Percentiles rank a stretch among this genome's conserved stretches.
Evolutionary conservation across 2,797 vertebrate genomes (phyloP).

Genomic region (Phaenicophaeus curvirostris): DNA sequence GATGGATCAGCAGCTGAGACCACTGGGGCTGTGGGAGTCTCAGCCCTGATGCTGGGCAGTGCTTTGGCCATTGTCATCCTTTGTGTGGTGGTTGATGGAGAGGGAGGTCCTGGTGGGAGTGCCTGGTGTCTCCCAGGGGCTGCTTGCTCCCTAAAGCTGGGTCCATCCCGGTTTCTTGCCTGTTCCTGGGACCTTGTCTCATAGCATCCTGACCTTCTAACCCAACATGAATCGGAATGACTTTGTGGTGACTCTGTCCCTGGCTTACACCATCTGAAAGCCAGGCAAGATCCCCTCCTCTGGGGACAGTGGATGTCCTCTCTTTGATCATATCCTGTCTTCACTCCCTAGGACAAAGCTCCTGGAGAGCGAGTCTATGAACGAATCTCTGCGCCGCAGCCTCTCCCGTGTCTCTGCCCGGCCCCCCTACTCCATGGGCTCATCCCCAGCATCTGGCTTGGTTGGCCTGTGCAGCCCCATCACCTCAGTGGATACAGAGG

Average conservation of each 20-base stretch:
- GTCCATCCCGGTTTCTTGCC: neutral
- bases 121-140: neutral
- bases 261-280: neutral
- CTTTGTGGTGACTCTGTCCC: neutral
- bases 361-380: conserved; percentile 95
- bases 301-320: no score
- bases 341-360: conserved; percentile 85
- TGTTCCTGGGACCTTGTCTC: fast-evolving
- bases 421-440: conserved; percentile 71
- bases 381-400: conserved; percentile 90
- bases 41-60: neutral
- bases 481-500: conserved; percentile 85
- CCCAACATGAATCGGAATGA: neutral
- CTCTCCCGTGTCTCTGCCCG: conserved; percentile 82
- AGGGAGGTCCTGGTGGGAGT: neutral
- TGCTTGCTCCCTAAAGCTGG: neutral
- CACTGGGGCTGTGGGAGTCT: neutral
- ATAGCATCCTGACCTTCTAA: neutral
- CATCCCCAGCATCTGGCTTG: conserved; percentile 47
- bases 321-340: neutral
- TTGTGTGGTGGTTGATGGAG: neutral
- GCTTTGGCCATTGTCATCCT: neutral
- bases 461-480: conserved; percentile 76
- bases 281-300: neutral
- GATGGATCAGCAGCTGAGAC: neutral